Base-by-base conservation (phyloP, 1,140 invertebrate genomes). In the Pseudomyrmex sp. region DNA sequence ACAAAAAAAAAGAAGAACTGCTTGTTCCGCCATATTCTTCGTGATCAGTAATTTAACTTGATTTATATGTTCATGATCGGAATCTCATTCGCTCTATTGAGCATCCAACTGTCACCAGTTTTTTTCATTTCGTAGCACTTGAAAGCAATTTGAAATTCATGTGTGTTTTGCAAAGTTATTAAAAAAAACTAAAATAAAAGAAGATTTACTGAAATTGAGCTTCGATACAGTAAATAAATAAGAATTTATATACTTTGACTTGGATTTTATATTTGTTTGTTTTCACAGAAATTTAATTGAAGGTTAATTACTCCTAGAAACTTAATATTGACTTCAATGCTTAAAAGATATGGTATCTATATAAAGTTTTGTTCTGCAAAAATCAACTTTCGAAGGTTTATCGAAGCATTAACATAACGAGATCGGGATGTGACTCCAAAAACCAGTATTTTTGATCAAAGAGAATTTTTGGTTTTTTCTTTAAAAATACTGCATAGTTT, bases 191-290 rank as follows among this genome's bases (percentile, higher is more conserved):
- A 72, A 77, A 65, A 70, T 50, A 70, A 70, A 54, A 84, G 13
- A 84, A 79, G 65, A 65, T 75, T 23, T 26, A n/a, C 59, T 3
- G 35, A 3, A 20, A 48, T 12, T 48, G n/a, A 26, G 10, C 35
- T 18, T 58, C 18, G 58, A n/a, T 20, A 44, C 4, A 15, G 23
- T n/a, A 73, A 58, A 58, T 18, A 44, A 4, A 59, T 73, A 23
- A 20, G 44, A 73, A 59, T 73, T 15, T 73, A 48, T 72, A 23
- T 10, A 35, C 35, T 35, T 52, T 26, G 62, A 70, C 10, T 84
- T 65, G 59, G 35, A 66, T 68, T 85, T 73, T 12, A 59, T 54
- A 85, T 18, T 18, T 54, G 68, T 63, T 61, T 50, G 18, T 15
- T 44, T 18, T 48, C 20, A 13, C 5, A 50, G 10, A 44, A 50